These are phyloP conservation scores for Caenorhabditis inopinata DNA, from an alignment of 1,140 invertebrate genomes.

Conservation along the genomic window DNA sequence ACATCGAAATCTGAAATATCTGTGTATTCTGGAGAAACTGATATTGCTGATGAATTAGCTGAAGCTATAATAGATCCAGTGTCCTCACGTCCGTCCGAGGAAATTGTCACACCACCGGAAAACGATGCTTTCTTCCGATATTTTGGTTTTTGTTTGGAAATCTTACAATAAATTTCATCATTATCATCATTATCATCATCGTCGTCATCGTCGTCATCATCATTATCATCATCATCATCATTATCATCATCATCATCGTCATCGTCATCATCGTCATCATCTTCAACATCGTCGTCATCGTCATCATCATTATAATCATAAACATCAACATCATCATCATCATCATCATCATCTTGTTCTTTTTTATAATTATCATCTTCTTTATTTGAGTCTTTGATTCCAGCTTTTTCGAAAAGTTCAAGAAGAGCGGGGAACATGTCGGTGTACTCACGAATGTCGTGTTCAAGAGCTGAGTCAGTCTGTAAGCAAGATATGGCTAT, in stretches of 20 bases:
- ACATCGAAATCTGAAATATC: not conserved
- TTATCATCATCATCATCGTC: no score
- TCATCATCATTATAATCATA: no score
- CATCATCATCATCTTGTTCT: no score
- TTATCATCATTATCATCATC: not conserved
- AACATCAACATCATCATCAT: no score
- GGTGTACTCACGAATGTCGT: slow-evolving; percentile 9
- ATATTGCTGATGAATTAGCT: not conserved
- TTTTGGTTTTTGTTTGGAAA: not conserved
- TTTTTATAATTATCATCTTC: not conserved
- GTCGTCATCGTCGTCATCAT: no score
- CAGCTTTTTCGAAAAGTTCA: slow-evolving; percentile 10
- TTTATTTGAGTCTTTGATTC: not conserved
- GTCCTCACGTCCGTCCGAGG: not conserved
- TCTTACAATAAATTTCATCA: not conserved
- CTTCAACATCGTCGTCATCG: not conserved
- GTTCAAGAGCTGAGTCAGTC: not conserved
- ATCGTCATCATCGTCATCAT: no score
- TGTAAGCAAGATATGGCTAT: not conserved
- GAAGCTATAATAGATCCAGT: no score
- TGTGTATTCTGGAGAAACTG: not conserved
- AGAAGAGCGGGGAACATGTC: slow-evolving; percentile 1
- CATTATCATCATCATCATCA: no score
- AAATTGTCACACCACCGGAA: not conserved
- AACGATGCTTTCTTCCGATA: not conserved